phyloP scores from a whole-genome alignment of 1,140 invertebrate species.

The Magallana ariakensis region DNA sequence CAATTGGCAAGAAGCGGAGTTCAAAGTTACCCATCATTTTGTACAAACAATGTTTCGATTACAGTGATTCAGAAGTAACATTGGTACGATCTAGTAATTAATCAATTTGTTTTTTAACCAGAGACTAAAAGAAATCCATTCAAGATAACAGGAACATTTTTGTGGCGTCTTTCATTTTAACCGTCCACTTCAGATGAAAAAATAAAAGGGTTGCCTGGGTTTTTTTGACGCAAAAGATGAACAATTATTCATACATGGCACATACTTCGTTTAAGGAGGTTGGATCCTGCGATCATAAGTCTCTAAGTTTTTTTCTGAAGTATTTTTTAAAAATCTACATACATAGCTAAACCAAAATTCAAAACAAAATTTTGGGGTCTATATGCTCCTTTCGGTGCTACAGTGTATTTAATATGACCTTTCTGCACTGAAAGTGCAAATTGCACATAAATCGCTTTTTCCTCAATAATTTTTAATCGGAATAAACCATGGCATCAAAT shows the following conservation, averaged over 20 bases:
- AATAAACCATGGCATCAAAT: too few relatives aligned
- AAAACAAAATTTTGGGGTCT: too few relatives aligned
- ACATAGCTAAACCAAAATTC: too few relatives aligned
- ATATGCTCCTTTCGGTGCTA: too few relatives aligned
- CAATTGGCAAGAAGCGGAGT: background rate
- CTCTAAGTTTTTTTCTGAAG: too few relatives aligned
- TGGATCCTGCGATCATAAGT: too few relatives aligned
- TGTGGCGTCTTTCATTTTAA: background rate
- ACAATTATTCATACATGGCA: background rate
- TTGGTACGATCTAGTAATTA: background rate
- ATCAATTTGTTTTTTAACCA: background rate
- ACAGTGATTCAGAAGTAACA: conserved; percentile 18
- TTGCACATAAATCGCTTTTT: too few relatives aligned
- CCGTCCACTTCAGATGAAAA: conserved; percentile 2
- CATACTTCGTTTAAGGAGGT: background rate
- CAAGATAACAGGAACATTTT: background rate
- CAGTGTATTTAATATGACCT: too few relatives aligned
- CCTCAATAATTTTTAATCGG: too few relatives aligned
- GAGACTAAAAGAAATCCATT: background rate
- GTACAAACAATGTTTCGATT: conserved; percentile 6
- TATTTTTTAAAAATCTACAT: too few relatives aligned
- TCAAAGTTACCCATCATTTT: background rate
- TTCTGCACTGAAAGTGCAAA: too few relatives aligned
- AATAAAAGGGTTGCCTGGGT: background rate
- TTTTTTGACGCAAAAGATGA: background rate